phyloP scores from a whole-genome alignment of 2,888 invertebrate genomes.

The Bellardia bayeri region DNA sequence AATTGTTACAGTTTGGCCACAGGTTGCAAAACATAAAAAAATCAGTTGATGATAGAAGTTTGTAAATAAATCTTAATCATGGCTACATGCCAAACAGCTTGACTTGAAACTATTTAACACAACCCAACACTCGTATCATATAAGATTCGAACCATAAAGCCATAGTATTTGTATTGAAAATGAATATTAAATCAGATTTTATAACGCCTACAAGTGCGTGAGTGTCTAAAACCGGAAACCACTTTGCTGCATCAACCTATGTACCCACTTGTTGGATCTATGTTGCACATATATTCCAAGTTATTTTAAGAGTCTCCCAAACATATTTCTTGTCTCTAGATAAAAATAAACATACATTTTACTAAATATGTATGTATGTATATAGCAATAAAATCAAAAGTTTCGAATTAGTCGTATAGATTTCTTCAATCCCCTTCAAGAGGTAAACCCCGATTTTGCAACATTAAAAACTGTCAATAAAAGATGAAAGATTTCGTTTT shows the following conservation, averaged over 20 bases:
- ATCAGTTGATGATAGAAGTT: not conserved
- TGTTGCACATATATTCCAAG: no score
- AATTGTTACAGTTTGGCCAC: conserved; percentile 1
- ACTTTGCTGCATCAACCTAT: no score
- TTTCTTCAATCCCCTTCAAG: no score
- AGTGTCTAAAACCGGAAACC: not conserved
- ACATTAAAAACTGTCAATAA: no score
- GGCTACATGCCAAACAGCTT: conserved; percentile 1
- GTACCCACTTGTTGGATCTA: no score
- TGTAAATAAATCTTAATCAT: conserved; percentile 47
- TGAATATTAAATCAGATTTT: conserved; percentile 7
- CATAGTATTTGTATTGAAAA: not conserved
- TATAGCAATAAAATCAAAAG: no score
- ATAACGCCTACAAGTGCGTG: not conserved
- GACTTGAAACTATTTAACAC: not conserved
- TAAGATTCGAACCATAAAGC: not conserved
- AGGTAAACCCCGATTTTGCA: not conserved
- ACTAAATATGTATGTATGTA: no score
- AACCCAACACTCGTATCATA: not conserved
- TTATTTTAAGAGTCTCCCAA: no score
- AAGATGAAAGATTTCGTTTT: no score
- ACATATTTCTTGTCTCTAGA: no score
- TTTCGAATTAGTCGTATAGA: no score
- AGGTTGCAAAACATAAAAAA: conserved; percentile 11
- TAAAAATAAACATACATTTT: no score